phyloP scores from a whole-genome alignment of 1,140 invertebrate species.

The Pomacea maculata region DNA sequence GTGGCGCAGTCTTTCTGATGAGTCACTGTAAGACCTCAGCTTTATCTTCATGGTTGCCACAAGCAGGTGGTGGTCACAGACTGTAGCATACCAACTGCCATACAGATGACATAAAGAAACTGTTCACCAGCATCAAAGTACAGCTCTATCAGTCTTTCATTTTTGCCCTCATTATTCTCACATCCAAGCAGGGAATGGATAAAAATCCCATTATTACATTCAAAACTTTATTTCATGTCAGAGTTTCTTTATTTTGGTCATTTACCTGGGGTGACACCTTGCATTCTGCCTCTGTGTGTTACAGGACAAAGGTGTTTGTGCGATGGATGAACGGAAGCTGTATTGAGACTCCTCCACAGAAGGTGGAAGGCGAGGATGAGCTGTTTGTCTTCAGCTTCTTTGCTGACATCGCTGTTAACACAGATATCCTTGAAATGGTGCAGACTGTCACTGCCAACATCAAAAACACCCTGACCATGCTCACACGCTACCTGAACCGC shows the following conservation, averaged over 20 bases:
- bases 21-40: too few species aligned
- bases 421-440: slow-evolving; percentile 75
- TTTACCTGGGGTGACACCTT: background rate
- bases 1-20: too few species aligned
- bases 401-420: slow-evolving; percentile 78
- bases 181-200: too few species aligned
- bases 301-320: slow-evolving; percentile 77
- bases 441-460: slow-evolving; percentile 74
- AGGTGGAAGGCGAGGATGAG: slow-evolving; percentile 68
- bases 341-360: slow-evolving; percentile 74
- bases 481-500: slow-evolving; percentile 75
- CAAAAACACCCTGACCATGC: slow-evolving; percentile 72
- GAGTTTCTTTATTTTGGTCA: background rate
- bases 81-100: too few species aligned
- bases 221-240: background rate
- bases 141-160: too few species aligned
- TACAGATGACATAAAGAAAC: too few species aligned
- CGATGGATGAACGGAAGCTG: slow-evolving; percentile 89
- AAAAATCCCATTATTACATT: background rate
- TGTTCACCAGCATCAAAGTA: too few species aligned
- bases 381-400: slow-evolving; percentile 77
- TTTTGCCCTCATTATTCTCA: too few species aligned
- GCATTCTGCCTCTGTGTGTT: slow-evolving; percentile 17
- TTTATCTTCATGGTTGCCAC: too few species aligned
- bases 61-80: too few species aligned